phyloP scores from a whole-genome alignment of 2,113 vertebrate genomes.

The Tachuris rubrigastra region DNA sequence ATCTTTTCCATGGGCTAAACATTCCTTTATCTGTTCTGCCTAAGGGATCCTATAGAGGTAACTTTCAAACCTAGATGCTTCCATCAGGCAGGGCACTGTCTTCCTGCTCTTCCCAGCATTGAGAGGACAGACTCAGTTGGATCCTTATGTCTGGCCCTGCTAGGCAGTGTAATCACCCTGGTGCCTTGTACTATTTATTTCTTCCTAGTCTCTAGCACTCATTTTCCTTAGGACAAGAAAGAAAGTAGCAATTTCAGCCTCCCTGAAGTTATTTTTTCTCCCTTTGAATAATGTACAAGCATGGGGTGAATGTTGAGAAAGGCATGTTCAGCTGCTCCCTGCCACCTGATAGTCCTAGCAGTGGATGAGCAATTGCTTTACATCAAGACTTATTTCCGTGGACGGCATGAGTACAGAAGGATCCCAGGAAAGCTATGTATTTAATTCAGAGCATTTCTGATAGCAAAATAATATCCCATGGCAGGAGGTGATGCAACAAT shows the following conservation, averaged over 20 bases:
- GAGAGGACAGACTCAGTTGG: background rate
- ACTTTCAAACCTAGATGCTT: background rate
- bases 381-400: slow-evolving; percentile 59
- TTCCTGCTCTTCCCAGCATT: background rate
- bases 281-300: slow-evolving; percentile 54
- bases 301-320: slow-evolving; percentile 71
- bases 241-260: slow-evolving; percentile 12
- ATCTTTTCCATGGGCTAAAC: background rate
- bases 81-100: background rate
- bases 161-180: background rate
- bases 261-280: slow-evolving; percentile 42
- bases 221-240: background rate
- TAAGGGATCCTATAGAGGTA: background rate
- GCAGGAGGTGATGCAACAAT: slow-evolving; percentile 35
- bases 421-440: slow-evolving; percentile 21
- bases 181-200: background rate
- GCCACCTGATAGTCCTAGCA: slow-evolving; percentile 70
- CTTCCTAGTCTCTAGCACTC: background rate
- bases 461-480: slow-evolving; percentile 2
- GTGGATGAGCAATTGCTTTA: slow-evolving; percentile 46
- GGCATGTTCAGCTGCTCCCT: slow-evolving; percentile 81
- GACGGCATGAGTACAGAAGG: slow-evolving; percentile 9
- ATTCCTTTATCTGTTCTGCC: background rate
- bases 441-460: slow-evolving; percentile 32
- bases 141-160: background rate